Base-by-base conservation (phyloP, 2,888 invertebrate species). In the Drosophila demipolita region DNA sequence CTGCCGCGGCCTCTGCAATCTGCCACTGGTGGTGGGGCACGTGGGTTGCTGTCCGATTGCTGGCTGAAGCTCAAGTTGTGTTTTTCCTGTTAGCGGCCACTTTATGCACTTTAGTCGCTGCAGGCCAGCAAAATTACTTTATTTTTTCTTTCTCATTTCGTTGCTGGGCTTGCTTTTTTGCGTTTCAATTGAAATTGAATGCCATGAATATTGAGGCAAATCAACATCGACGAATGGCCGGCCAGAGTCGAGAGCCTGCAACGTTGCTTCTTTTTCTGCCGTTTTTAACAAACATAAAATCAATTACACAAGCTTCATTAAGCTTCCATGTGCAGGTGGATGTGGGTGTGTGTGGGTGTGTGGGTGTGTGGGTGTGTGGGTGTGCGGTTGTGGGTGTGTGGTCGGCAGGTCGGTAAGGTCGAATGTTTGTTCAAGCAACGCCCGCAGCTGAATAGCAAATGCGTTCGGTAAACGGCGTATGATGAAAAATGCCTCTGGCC, bases 261-360 rank as follows among this genome's bases (percentile, higher is more conserved):
- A 62, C 60, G 80, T 82, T 70, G 80, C 75, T 87, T 85, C 76
- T 83, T 88, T 87, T 86, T 87, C 79, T 89, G 87, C 84, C 78
- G 83, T 87, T 87, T 87, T 89, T 81, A 87, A 84, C 89, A 87
- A 89, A 84, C 80, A 84, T 81, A 84, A 85, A 82, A 82, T 83
- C 83, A 90, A 90, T 88, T 84, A 83, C 78, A 83, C 78, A 85
- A 81, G 86, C 81, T 87, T 88, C 85, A 86, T 88, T 90, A 83
- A 86, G 83, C 83, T 78, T 70, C 42, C 60, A 64, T 65, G 40
- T 54, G 58, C 54, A 29, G 55, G 58, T 53, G 57, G 26, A 35
- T 66, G 53, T 58, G 50, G 48, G 49, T 40, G 49, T 59, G 59
- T 36, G 58, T 70, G 1, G 17, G 38, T 3, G 12, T 12, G 73